Conservation (phyloP, 53 echinoderm and acorn worm species). For the Luidia sarsii region DNA sequence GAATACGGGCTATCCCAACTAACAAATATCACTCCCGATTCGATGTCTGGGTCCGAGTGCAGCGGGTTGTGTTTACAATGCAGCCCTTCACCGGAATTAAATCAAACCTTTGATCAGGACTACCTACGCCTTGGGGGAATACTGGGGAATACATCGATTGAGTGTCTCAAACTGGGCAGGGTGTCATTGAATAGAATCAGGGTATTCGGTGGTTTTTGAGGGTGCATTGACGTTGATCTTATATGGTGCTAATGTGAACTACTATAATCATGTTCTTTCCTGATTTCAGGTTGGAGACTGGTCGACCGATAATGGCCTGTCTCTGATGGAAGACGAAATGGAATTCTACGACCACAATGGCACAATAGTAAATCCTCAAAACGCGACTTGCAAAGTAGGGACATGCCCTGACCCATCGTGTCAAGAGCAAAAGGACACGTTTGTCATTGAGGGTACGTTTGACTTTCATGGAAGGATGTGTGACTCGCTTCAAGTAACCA, state of each 20-base stretch:
- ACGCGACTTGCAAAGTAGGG: background rate
- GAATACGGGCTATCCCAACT: conserved; percentile 30
- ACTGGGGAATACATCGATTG: too few species aligned
- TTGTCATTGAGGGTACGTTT: conserved; percentile 33
- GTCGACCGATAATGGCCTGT: conserved; percentile 13
- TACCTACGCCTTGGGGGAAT: conserved; percentile 62
- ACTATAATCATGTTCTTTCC: background rate
- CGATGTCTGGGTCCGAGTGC: conserved; percentile 32
- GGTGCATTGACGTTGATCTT: too few species aligned
- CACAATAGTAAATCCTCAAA: background rate
- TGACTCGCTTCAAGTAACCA: conserved; percentile 33
- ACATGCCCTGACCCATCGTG: background rate
- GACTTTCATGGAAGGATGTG: conserved; percentile 2
- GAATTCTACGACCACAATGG: conserved; percentile 49
- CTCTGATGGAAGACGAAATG: background rate
- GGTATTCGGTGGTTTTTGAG: too few species aligned
- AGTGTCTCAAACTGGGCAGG: too few species aligned
- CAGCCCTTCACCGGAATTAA: background rate
- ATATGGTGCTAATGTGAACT: too few species aligned
- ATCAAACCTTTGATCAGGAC: background rate
- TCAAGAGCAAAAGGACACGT: background rate
- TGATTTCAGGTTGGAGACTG: conserved; percentile 47
- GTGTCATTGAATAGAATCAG: too few species aligned
- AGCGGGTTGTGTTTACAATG: conserved; percentile 63
- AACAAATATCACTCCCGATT: background rate